These are phyloP conservation scores for Catagonus wagneri DNA, from an alignment of 2,113 vertebrate species.

Conservation along the genomic window DNA sequence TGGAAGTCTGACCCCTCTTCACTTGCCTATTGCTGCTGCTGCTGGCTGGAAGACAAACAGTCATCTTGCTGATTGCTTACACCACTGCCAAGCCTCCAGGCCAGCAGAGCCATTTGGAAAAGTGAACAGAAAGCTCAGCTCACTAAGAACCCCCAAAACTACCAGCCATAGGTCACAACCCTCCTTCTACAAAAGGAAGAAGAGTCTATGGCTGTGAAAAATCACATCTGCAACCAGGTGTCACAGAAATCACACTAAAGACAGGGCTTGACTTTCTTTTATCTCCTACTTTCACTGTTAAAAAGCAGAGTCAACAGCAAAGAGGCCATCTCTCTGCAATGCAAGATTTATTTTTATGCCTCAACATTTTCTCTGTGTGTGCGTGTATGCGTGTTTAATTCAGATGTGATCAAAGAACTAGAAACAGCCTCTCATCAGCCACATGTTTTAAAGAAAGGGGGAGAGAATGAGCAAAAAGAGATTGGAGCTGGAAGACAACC, in stretches of 20 bases:
- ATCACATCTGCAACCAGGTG: background rate
- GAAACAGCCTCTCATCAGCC: slow-evolving; percentile 64
- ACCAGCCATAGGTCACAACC: slow-evolving; percentile 19
- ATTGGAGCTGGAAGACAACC: slow-evolving; percentile 28
- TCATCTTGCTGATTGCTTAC: slow-evolving; percentile 69
- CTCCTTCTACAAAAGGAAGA: background rate
- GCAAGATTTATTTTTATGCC: slow-evolving; percentile 64
- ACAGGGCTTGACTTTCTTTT: slow-evolving; percentile 42
- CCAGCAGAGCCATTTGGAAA: slow-evolving; percentile 64
- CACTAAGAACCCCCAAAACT: slow-evolving; percentile 28
- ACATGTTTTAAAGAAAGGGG: slow-evolving; percentile 27
- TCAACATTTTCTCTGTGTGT: slow-evolving; percentile 30
- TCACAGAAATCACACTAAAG: slow-evolving; percentile 40
- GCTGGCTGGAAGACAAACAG: slow-evolving; percentile 59
- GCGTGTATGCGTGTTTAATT: slow-evolving; percentile 24
- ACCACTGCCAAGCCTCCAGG: slow-evolving; percentile 66
- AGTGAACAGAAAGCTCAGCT: slow-evolving; percentile 62
- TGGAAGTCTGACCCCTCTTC: slow-evolving; percentile 9
- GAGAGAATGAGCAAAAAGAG: slow-evolving; percentile 29
- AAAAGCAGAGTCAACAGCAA: slow-evolving; percentile 59
- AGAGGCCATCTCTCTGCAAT: slow-evolving; percentile 56
- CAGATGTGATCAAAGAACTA: slow-evolving; percentile 61
- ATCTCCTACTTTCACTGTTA: slow-evolving; percentile 52
- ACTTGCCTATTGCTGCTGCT: slow-evolving; percentile 18
- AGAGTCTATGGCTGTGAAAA: background rate